A percentile compares a stretch with the other conserved stretches of the same genome.
Conservation (phyloP, 2,888 invertebrate species). For the Eumacrocentrus americanus region DNA sequence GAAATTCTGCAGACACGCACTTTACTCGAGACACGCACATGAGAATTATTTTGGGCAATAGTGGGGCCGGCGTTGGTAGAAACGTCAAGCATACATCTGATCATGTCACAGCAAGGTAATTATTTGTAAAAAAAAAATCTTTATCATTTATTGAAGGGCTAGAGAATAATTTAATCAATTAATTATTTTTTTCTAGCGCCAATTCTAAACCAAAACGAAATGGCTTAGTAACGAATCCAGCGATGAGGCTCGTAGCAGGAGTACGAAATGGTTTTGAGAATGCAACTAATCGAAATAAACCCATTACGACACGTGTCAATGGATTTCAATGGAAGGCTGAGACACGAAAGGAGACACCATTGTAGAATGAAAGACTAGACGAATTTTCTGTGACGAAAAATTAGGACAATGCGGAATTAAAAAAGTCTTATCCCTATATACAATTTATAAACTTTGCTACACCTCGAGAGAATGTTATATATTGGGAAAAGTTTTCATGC, state of each 20-base stretch:
- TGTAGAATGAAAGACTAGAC: conserved; percentile 60
- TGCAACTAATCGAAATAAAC: conserved; percentile 62
- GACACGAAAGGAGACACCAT: conserved; percentile 78
- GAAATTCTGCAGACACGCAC: conserved; percentile 73
- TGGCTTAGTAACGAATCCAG: conserved; percentile 86
- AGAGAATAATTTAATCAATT: background rate
- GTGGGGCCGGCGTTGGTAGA: conserved; percentile 58
- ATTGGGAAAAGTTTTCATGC: background rate
- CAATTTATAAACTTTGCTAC: too few relatives aligned
- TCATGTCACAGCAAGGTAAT: conserved; percentile 50
- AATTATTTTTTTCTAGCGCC: conserved; percentile 42
- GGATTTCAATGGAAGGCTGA: conserved; percentile 76
- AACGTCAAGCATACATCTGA: conserved; percentile 55
- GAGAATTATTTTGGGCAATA: conserved; percentile 81
- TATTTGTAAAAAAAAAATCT: background rate
- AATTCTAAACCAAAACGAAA: conserved; percentile 77
- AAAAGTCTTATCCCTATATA: too few relatives aligned
- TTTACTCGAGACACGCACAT: conserved; percentile 91
- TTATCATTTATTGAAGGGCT: background rate
- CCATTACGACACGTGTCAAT: conserved; percentile 64
- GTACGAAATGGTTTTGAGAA: conserved; percentile 76
- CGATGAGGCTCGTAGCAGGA: conserved; percentile 80
- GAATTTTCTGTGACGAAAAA: conserved; percentile 6
- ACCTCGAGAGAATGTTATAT: too few relatives aligned
- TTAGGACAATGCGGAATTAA: background rate